Evolutionary conservation across 2,888 invertebrate genomes (phyloP).

Genomic region (Abscondita cerata): DNA sequence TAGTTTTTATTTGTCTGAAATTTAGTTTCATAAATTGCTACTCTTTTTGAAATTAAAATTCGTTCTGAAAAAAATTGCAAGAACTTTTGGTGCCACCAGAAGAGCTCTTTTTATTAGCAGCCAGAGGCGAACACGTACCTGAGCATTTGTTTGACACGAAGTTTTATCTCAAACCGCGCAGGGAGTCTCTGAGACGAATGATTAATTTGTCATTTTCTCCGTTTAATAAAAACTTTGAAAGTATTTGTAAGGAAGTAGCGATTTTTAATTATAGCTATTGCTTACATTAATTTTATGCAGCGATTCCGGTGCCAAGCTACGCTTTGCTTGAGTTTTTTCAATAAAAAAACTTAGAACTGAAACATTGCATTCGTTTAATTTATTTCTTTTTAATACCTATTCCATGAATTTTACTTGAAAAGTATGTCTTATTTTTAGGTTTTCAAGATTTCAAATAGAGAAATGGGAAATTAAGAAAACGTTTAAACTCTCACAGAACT

Average conservation of each 20-base stretch:
- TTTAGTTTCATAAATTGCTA: conserved; percentile 2
- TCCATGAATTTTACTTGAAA: conserved; percentile 24
- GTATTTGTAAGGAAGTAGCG: conserved; percentile 12
- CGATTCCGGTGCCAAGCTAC: too few relatives aligned
- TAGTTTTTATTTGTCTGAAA: not conserved
- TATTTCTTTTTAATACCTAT: conserved; percentile 26
- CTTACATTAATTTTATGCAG: too few relatives aligned
- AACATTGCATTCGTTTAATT: conserved; percentile 17
- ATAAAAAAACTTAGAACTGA: not conserved
- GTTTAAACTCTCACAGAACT: conserved; percentile 38
- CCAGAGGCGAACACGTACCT: conserved; percentile 48
- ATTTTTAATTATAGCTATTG: too few relatives aligned
- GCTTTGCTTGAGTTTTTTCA: conserved; percentile 8
- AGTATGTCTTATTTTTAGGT: conserved; percentile 34
- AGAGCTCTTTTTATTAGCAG: conserved; percentile 43
- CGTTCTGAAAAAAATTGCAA: conserved; percentile 14
- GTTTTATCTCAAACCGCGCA: conserved; percentile 48
- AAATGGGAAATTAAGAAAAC: conserved; percentile 37
- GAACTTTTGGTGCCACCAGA: conserved; percentile 22
- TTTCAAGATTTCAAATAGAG: conserved; percentile 29
- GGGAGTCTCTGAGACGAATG: conserved; percentile 43
- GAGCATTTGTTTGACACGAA: conserved; percentile 49
- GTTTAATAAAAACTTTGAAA: conserved; percentile 44
- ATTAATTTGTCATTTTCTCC: conserved; percentile 44
- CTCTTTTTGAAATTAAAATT: conserved; percentile 14